Evolutionary conservation across 2,888 invertebrate genomes (phyloP).

Genomic region (Trissonchulus latispiculum): DNA sequence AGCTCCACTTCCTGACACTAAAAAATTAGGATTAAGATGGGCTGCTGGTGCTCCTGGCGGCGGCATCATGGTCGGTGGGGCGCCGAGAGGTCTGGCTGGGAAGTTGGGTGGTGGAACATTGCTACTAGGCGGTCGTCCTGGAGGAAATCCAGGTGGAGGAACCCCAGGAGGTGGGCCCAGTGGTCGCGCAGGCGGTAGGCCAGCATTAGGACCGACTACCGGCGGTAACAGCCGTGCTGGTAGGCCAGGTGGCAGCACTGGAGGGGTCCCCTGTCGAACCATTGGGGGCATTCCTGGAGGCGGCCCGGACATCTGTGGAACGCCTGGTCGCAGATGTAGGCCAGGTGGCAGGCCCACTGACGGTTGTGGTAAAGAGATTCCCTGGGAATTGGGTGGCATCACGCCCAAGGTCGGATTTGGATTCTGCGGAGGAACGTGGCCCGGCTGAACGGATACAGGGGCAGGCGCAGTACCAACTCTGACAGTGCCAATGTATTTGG

Average conservation of each 20-base stretch:
- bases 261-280: too few species aligned
- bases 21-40: slow-evolving; percentile 34
- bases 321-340: neutral
- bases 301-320: slow-evolving; percentile 25
- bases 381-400: slow-evolving; percentile 46
- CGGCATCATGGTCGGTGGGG: slow-evolving; percentile 21
- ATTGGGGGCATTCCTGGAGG: slow-evolving; percentile 29
- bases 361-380: slow-evolving; percentile 44
- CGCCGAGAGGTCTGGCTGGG: neutral
- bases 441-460: neutral
- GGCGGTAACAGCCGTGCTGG: neutral
- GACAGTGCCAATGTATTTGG: slow-evolving; percentile 21
- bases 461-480: slow-evolving; percentile 1
- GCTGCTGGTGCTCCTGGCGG: slow-evolving; percentile 29
- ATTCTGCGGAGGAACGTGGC: neutral
- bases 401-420: neutral
- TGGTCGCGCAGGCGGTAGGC: neutral
- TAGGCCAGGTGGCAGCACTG: slow-evolving; percentile 8
- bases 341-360: slow-evolving; percentile 14
- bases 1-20: slow-evolving; percentile 28
- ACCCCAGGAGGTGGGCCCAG: slow-evolving; percentile 17
- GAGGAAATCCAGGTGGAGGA: slow-evolving; percentile 27
- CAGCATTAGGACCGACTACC: neutral
- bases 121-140: slow-evolving; percentile 10
- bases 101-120: slow-evolving; percentile 14